These are phyloP conservation scores for Amphipyra tragopoginis DNA, from an alignment of 2,888 invertebrate genomes.

Conservation along the genomic window DNA sequence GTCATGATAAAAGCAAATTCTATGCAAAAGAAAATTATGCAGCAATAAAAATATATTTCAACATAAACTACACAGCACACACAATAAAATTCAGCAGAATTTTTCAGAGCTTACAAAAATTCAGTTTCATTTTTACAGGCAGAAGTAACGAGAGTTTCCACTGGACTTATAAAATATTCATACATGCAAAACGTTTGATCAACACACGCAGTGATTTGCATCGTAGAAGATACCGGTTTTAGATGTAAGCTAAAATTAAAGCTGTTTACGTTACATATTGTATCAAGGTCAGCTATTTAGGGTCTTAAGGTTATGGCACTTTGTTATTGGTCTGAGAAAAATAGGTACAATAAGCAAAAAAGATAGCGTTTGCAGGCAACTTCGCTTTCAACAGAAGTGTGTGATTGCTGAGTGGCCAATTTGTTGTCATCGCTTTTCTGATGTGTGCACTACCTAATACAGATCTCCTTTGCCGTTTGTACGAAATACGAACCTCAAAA, in stretches of 20 bases:
- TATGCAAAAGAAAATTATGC: slow-evolving; percentile 2
- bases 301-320: not conserved
- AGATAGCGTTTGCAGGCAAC: too few relatives aligned
- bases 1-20: too few relatives aligned
- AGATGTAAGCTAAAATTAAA: slow-evolving; percentile 7
- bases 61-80: too few relatives aligned
- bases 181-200: slow-evolving; percentile 58
- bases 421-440: too few relatives aligned
- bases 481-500: too few relatives aligned
- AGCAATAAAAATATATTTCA: slow-evolving; percentile 2
- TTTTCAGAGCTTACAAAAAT: slow-evolving; percentile 6
- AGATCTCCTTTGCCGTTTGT: too few relatives aligned
- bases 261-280: slow-evolving; percentile 27
- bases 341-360: too few relatives aligned
- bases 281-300: slow-evolving; percentile 20
- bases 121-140: slow-evolving; percentile 18
- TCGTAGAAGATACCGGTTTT: slow-evolving; percentile 22
- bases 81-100: slow-evolving; percentile 5
- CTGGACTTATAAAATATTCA: slow-evolving; percentile 47
- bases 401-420: too few relatives aligned
- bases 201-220: slow-evolving; percentile 41
- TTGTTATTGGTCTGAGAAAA: too few relatives aligned
- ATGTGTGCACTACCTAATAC: too few relatives aligned
- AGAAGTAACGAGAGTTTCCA: slow-evolving; percentile 25
- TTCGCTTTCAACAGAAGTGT: too few relatives aligned